Base-by-base conservation (phyloP, 2,113 vertebrate genomes). In the Pogonocichla stellata region DNA sequence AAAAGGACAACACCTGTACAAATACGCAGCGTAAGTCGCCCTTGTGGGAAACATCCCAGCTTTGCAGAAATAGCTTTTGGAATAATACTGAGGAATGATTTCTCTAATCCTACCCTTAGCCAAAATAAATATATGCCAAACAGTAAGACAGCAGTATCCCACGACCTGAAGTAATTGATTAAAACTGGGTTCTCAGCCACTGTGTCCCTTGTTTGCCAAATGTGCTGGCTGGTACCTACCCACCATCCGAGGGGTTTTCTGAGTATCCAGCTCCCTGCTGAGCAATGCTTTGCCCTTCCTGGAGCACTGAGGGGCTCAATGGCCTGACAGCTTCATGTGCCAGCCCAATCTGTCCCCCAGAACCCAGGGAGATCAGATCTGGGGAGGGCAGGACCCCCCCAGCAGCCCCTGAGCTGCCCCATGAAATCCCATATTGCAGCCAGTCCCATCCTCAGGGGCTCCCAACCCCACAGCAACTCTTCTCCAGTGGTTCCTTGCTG, bases 1-100 rank as follows among this genome's bases (percentile, higher is more conserved):
- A 88, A 92, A 94, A 96, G 93, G 85, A 90, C 81, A 93, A 43
- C 94, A 95, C 90, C 93, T 95, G 92, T 80, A 90, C 75, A 92
- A 94, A 96, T 83, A 92, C 0, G 7, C 47, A 11, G 60, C 3
- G 31, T 54, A 88, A 88, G 74, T 74, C 1, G 7, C 40, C 34
- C 80, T 48, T 50, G 79, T 86, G 85, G 92, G 95, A 94, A 96
- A 86, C 75, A 90, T 86, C 82, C 64, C 51, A 47, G 88, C 80
- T 53, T 20, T 53, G 72, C 38, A 83, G 74, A 40, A 91, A 60
- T n/a, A 36, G 51, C 38, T 90, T 64, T 9, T 90, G 56, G 75
- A 78, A 67, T 70, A 96, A 94, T 56, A 79, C 69, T 18, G 83
- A 81, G 86, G 75, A 88, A 71, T 28, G 53, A 74, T 53, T 74